phyloP scores from a whole-genome alignment of 1,140 invertebrate genomes.

The Pantala flavescens region DNA sequence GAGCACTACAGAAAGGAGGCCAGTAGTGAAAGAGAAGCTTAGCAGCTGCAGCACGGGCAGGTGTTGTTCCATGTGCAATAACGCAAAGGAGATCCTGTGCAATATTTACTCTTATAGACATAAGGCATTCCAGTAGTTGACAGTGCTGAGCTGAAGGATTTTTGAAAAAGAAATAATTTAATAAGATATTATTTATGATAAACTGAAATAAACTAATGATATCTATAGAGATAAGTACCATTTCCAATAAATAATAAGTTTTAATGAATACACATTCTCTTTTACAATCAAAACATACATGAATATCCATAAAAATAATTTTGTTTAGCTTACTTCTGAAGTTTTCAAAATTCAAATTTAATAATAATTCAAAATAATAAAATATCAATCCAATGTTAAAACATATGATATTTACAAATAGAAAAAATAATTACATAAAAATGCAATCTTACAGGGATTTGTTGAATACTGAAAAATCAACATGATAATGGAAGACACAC shows the following conservation, averaged over 20 bases:
- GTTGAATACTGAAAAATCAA: conserved; percentile 93
- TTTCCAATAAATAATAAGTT: conserved; percentile 12
- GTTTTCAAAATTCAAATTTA: too few species aligned
- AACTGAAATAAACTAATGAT: conserved; percentile 15
- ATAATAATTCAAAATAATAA: too few species aligned
- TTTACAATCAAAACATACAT: too few species aligned
- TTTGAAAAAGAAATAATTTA: conserved; percentile 14
- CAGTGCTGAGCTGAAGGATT: conserved; percentile 71
- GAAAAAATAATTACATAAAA: too few species aligned
- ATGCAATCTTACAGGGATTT: conserved; percentile 58
- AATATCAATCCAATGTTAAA: too few species aligned
- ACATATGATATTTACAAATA: too few species aligned
- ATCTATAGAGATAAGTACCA: neutral
- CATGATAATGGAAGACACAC: conserved; percentile 90
- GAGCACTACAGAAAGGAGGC: conserved; percentile 63
- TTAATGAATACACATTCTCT: too few species aligned
- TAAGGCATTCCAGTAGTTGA: conserved; percentile 86
- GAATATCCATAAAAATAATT: too few species aligned
- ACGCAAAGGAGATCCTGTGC: conserved; percentile 91
- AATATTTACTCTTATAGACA: conserved; percentile 80
- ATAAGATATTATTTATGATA: conserved; percentile 20
- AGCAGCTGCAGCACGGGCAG: conserved; percentile 80
- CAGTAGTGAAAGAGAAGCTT: conserved; percentile 98
- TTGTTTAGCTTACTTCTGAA: too few species aligned
- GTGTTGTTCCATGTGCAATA: conserved; percentile 90